These are phyloP conservation scores for Pardalotus punctatus DNA, from an alignment of 2,113 vertebrate genomes.

Conservation along the genomic window DNA sequence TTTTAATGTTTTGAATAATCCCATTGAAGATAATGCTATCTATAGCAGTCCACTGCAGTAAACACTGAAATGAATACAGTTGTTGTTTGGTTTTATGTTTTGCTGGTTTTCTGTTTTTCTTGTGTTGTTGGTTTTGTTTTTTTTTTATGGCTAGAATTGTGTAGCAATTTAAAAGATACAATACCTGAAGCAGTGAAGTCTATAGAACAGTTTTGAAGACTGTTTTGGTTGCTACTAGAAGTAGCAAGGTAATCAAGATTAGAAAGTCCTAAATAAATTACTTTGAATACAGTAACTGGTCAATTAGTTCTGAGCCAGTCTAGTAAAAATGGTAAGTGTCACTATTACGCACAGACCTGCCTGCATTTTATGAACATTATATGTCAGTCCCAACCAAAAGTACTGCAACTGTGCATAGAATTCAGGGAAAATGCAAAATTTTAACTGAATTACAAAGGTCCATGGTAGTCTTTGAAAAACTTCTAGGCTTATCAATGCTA, in stretches of 20 bases:
- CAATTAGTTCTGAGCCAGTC: background rate
- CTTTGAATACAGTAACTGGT: background rate
- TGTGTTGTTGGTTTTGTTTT: background rate
- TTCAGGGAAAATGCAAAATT: background rate
- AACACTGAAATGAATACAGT: background rate
- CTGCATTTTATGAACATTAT: background rate
- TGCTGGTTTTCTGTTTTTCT: background rate
- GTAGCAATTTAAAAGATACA: background rate
- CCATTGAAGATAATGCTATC: background rate
- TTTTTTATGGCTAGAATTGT: background rate
- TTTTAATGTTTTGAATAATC: background rate
- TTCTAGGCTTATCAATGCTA: background rate
- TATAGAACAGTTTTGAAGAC: background rate
- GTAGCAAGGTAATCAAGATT: background rate
- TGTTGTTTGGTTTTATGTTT: background rate
- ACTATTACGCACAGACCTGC: background rate
- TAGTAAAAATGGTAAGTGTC: background rate
- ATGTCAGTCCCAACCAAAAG: background rate
- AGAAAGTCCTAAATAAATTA: background rate
- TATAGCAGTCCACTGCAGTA: background rate
- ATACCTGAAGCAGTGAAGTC: background rate
- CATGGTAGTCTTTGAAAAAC: background rate
- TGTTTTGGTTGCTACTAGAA: background rate
- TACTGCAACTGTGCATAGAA: background rate
- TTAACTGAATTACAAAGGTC: background rate